These are phyloP conservation scores for Gymnoscopelus braueri DNA, from an alignment of 2,797 vertebrate genomes.

Conservation along the genomic window DNA sequence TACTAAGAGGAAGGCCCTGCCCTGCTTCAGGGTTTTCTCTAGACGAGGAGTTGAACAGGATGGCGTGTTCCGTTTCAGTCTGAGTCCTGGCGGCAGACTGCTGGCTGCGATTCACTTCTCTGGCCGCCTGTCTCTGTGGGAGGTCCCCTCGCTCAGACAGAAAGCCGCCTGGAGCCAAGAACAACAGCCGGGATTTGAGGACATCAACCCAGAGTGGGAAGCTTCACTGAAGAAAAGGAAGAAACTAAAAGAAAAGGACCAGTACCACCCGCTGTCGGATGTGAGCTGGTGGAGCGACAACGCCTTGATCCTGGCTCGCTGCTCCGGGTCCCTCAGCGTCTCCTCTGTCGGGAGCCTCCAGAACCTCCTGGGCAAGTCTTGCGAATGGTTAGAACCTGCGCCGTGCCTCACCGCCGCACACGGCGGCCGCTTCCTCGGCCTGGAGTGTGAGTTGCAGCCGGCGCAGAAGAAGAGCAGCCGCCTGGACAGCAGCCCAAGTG, in stretches of 20 bases:
- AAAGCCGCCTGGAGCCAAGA: constrained; percentile 88
- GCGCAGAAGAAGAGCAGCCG: constrained; percentile 87
- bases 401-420: constrained; percentile 90
- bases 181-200: constrained; percentile 93
- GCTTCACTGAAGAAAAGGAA: constrained; percentile 92
- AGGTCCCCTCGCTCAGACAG: constrained; percentile 89
- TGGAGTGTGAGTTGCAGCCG: constrained; percentile 95
- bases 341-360: constrained; percentile 89
- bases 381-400: constrained; percentile 96
- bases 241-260: constrained; percentile 97
- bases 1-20: constrained; percentile 77
- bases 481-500: constrained; percentile 79
- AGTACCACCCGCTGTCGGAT: constrained; percentile 89
- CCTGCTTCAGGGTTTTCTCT: constrained; percentile 86
- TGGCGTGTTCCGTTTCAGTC: constrained; percentile 94
- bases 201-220: constrained; percentile 94
- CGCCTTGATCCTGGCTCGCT: constrained; percentile 93
- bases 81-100: constrained; percentile 90
- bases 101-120: constrained; percentile 95
- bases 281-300: constrained; percentile 93
- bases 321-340: constrained; percentile 93
- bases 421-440: constrained; percentile 93
- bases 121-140: constrained; percentile 92
- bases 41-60: constrained; percentile 90
- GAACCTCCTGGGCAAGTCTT: constrained; percentile 94